Conservation (phyloP, 2,113 vertebrate genomes). For the Symphodus melops region DNA sequence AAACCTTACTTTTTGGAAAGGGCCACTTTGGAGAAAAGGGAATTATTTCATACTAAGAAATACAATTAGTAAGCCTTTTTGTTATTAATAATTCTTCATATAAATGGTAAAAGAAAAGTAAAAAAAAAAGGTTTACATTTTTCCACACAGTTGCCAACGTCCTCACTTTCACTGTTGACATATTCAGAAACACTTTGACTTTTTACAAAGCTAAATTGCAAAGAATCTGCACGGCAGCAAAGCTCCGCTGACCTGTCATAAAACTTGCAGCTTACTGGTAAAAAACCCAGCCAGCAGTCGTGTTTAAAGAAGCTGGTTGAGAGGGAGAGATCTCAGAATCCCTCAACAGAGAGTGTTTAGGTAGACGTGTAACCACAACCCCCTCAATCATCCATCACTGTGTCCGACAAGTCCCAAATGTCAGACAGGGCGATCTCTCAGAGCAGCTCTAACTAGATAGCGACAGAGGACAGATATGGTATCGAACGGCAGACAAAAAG, state of each 20-base stretch:
- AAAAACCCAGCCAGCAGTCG: neutral
- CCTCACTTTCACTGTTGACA: neutral
- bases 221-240: neutral
- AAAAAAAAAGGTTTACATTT: neutral
- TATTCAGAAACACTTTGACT: neutral
- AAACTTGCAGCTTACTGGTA: neutral
- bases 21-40: neutral
- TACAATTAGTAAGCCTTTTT: neutral
- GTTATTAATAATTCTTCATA: neutral
- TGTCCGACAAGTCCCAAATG: conserved; percentile 70
- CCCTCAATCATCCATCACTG: conserved; percentile 75
- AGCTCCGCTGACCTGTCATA: neutral
- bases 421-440: conserved; percentile 76
- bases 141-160: neutral
- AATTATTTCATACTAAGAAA: neutral
- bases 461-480: conserved; percentile 72
- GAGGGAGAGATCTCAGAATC: conserved; percentile 20
- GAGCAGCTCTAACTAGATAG: conserved; percentile 65
- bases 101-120: neutral
- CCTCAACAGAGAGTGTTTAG: conserved; percentile 36
- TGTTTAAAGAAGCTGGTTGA: conserved; percentile 21
- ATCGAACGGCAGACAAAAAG: conserved; percentile 70
- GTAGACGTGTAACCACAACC: conserved; percentile 43
- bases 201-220: neutral
- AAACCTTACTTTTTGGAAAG: neutral